phyloP scores from a whole-genome alignment of 1,140 invertebrate genomes.

The Drosophila subpulchrella region DNA sequence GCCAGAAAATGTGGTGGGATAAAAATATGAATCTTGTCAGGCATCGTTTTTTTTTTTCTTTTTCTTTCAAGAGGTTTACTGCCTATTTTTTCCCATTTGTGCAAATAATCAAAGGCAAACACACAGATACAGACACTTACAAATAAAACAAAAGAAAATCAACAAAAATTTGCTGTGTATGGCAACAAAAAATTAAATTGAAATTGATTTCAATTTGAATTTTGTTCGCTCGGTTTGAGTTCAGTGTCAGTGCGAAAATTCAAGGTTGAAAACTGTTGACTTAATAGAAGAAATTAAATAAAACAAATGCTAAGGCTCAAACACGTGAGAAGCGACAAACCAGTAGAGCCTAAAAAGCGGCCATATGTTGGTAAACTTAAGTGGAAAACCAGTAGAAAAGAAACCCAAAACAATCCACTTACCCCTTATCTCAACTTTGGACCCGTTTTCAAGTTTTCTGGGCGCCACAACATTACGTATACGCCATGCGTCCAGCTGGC shows the following conservation, averaged over 20 bases:
- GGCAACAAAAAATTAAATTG: constrained; percentile 64
- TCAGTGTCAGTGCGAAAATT: constrained; percentile 76
- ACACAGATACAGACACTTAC: constrained; percentile 22
- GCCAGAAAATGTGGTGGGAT: constrained; percentile 10
- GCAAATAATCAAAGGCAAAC: constrained; percentile 62
- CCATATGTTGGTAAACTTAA: constrained; percentile 67
- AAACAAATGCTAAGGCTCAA: constrained; percentile 23
- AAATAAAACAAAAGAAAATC: constrained; percentile 33
- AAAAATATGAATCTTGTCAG: constrained; percentile 19
- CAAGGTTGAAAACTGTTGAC: constrained; percentile 70
- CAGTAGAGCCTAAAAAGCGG: constrained; percentile 23
- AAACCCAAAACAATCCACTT: constrained; percentile 3
- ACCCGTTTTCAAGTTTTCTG: constrained; percentile 42
- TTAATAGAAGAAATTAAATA: constrained; percentile 33
- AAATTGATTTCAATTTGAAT: constrained; percentile 81
- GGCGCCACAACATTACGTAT: constrained; percentile 64
- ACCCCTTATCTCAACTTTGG: constrained; percentile 1
- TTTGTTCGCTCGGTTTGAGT: constrained; percentile 57
- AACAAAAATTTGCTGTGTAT: constrained; percentile 32
- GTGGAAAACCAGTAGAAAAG: constrained; percentile 10
- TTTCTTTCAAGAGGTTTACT: neutral
- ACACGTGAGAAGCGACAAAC: constrained; percentile 25
- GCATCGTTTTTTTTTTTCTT: neutral
- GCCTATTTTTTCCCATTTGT: constrained; percentile 48
- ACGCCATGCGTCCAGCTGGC: constrained; percentile 33